Percentiles rank a stretch among this genome's conserved stretches.
Conservation (phyloP, 2,888 invertebrate species). For the Dendrolimus pini region DNA sequence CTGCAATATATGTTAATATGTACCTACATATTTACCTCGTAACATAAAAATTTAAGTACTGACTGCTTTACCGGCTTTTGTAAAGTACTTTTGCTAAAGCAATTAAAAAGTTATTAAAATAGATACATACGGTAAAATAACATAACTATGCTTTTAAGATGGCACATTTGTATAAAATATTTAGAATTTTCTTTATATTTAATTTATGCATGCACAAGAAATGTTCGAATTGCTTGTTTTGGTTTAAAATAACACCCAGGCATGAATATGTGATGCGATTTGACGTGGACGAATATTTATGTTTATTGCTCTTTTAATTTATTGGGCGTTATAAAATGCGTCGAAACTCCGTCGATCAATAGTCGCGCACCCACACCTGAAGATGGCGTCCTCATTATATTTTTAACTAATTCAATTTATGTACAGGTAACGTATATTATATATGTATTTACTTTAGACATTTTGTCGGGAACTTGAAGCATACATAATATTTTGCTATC, state of each 20-base stretch:
- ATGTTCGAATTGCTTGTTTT: slow-evolving; percentile 36
- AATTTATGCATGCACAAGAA: slow-evolving; percentile 9
- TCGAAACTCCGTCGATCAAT: slow-evolving; percentile 50
- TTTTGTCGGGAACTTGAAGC: no score
- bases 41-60: no score
- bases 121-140: no score
- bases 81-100: no score
- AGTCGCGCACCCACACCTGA: slow-evolving; percentile 36
- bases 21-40: no score
- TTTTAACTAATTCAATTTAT: slow-evolving; percentile 2
- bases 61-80: no score
- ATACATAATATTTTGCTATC: no score
- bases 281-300: slow-evolving; percentile 66
- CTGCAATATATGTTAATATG: no score
- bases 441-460: neutral
- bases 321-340: slow-evolving; percentile 56
- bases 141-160: no score
- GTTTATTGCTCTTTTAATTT: slow-evolving; percentile 67
- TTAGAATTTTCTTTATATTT: no score
- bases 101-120: no score
- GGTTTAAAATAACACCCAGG: slow-evolving; percentile 46
- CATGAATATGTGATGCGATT: slow-evolving; percentile 65
- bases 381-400: slow-evolving; percentile 14
- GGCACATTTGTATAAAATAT: no score
- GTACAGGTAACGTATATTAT: neutral